Percentiles rank a stretch among this genome's conserved stretches.
Conservation (phyloP, 2,888 invertebrate species). For the Poecilobothrus nobilitatus region DNA sequence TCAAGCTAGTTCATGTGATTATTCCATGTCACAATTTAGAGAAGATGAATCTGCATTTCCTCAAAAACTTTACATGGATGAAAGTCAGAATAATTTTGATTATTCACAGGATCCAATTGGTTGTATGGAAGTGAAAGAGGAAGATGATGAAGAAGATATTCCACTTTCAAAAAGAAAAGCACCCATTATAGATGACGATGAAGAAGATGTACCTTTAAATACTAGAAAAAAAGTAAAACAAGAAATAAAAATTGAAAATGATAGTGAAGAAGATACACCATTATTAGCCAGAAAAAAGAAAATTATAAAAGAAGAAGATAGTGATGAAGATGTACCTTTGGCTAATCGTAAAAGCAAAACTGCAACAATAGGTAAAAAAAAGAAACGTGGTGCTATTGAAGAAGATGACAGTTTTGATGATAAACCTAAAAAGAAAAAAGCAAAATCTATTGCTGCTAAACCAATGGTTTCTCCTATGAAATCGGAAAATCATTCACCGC, state of each 20-base stretch:
- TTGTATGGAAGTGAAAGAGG: constrained; percentile 32
- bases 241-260: constrained; percentile 43
- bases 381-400: constrained; percentile 48
- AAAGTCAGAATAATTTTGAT: constrained; percentile 42
- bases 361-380: constrained; percentile 25
- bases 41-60: constrained; percentile 45
- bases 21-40: constrained; percentile 59
- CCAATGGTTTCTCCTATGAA: constrained; percentile 17
- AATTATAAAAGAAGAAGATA: constrained; percentile 58
- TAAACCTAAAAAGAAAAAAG: constrained; percentile 51
- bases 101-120: neutral
- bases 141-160: constrained; percentile 40
- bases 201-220: constrained; percentile 59
- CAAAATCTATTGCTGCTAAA: constrained; percentile 28
- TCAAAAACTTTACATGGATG: constrained; percentile 48
- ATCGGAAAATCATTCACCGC: constrained; percentile 43
- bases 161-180: constrained; percentile 46
- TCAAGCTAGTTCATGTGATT: constrained; percentile 62
- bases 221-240: constrained; percentile 60
- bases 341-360: constrained; percentile 45
- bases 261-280: constrained; percentile 63
- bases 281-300: constrained; percentile 58
- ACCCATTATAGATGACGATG: constrained; percentile 42
- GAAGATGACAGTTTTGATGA: constrained; percentile 53
- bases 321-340: constrained; percentile 68